A percentile compares a stretch with the other conserved stretches of the same genome.
Conservation (phyloP, 92 coral and sea anemone genomes). For the Pocillopora grandis region DNA sequence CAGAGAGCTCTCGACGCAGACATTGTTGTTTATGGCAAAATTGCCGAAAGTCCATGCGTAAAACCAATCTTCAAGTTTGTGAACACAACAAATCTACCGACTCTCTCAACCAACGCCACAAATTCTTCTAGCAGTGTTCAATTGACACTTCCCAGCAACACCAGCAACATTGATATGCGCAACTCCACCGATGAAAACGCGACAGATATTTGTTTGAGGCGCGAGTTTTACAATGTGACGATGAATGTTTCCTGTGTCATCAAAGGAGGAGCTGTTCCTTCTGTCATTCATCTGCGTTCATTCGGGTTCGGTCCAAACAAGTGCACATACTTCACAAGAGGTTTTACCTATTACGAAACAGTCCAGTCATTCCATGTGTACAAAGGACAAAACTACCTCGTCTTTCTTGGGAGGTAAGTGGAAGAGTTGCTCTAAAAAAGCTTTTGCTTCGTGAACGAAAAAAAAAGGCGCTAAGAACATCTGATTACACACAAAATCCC, state of each 20-base stretch:
- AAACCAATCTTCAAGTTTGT: constrained; percentile 49
- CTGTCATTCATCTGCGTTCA: constrained; percentile 48
- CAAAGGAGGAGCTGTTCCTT: constrained; percentile 77
- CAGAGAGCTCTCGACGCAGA: constrained; percentile 79
- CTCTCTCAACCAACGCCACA: constrained; percentile 37
- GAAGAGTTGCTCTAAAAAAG: background rate
- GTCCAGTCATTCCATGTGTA: constrained; percentile 71
- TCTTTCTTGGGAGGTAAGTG: constrained; percentile 79
- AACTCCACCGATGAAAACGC: constrained; percentile 19
- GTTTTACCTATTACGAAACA: constrained; percentile 46
- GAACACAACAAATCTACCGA: background rate
- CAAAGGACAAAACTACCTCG: constrained; percentile 56
- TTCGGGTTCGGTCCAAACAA: constrained; percentile 66
- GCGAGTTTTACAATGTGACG: constrained; percentile 70
- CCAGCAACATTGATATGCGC: constrained; percentile 1
- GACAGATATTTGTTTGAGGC: constrained; percentile 26
- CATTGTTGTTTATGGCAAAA: constrained; percentile 71
- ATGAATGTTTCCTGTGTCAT: constrained; percentile 68
- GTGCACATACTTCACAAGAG: constrained; percentile 38
- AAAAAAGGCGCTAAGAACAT: no score
- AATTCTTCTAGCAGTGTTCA: constrained; percentile 34
- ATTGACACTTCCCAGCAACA: constrained; percentile 16
- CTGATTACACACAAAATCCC: no score
- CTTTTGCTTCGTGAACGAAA: no score
- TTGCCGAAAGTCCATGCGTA: constrained; percentile 71